Base-by-base conservation (phyloP, 2,888 invertebrate genomes). In the Tiliacea aurago region DNA sequence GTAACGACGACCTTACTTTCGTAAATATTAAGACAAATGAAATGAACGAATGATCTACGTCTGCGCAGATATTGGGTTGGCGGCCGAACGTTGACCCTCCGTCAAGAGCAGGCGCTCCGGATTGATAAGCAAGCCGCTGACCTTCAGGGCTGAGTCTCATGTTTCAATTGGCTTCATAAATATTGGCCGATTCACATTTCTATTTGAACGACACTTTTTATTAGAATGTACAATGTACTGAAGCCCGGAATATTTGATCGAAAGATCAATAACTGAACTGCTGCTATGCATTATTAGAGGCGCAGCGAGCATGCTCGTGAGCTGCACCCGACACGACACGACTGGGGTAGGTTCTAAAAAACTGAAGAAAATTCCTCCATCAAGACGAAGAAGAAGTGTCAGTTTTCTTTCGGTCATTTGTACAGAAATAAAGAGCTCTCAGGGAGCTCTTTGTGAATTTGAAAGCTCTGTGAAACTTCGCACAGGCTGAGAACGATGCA, bases 41-140 rank as follows among this genome's bases (percentile, higher is more conserved):
- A 41, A 18, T 7, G 3, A 28, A 28, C n/a, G 23, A 43, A 43
- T 23, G 43, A 67, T 45, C 64, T 20, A 9, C 43, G 65, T 58
- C 33, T 51, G 58, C 41, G 56, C 20, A 78, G 51, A 49, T 76
- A 74, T 66, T 63, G n/a, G 51, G 53, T 63, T 67, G 28, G 66
- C 28, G 53, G 58, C 41, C 79, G 78, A n/a, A 33, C 79, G 62
- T 67, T 78, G 84, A 82, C 83, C 71, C 64, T 33, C 37, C 33
- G 71, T n/a, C 55, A 20, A 11, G 45, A 61, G 20, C 18, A 10
- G 23, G 23, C 23, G 13, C n/a, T 43, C 15, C 45, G 55, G 41
- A 23, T 33, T 33, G 72, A 83, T 78, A 78, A 79, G 78, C 43
- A 7, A 58, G 53, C 66, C 71, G 13, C 37, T 37, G 65, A 71